These are phyloP conservation scores for Aleiodes leptofemur DNA, from an alignment of 2,888 invertebrate genomes.

Conservation along the genomic window DNA sequence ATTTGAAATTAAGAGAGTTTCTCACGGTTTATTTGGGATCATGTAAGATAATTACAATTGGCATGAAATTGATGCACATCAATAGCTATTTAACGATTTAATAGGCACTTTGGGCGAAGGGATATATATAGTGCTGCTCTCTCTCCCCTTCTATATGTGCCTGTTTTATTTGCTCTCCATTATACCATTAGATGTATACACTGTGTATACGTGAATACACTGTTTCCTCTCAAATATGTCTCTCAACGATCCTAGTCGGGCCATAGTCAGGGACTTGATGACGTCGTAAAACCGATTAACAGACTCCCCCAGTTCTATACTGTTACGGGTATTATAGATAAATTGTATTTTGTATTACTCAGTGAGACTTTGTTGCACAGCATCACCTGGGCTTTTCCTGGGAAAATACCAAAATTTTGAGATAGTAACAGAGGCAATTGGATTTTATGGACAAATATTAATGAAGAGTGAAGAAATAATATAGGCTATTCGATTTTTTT, in stretches of 20 bases:
- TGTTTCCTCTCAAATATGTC: conserved; percentile 26
- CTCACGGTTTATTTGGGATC: too few relatives aligned
- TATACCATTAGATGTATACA: conserved; percentile 13
- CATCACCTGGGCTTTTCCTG: background rate
- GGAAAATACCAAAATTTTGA: too few relatives aligned
- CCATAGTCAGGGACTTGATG: conserved; percentile 28
- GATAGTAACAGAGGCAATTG: too few relatives aligned
- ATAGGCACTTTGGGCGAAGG: too few relatives aligned
- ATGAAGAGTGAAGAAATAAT: too few relatives aligned
- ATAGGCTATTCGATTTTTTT: too few relatives aligned
- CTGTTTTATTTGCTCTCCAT: background rate
- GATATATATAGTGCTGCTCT: too few relatives aligned
- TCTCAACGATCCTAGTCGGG: conserved; percentile 26
- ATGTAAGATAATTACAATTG: too few relatives aligned
- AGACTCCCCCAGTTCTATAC: conserved; percentile 10
- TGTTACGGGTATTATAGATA: conserved; percentile 10
- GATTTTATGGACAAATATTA: too few relatives aligned
- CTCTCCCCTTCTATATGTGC: background rate
- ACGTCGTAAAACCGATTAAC: conserved; percentile 41
- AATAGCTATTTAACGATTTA: too few relatives aligned
- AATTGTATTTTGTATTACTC: conserved; percentile 9
- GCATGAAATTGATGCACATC: too few relatives aligned
- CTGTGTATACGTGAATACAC: background rate
- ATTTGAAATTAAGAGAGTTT: too few relatives aligned
- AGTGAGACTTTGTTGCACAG: conserved; percentile 4